Evolutionary conservation across 37 sponge, comb jelly and placozoan species (phyloP).

Genomic region (Bolinopsis microptera): DNA sequence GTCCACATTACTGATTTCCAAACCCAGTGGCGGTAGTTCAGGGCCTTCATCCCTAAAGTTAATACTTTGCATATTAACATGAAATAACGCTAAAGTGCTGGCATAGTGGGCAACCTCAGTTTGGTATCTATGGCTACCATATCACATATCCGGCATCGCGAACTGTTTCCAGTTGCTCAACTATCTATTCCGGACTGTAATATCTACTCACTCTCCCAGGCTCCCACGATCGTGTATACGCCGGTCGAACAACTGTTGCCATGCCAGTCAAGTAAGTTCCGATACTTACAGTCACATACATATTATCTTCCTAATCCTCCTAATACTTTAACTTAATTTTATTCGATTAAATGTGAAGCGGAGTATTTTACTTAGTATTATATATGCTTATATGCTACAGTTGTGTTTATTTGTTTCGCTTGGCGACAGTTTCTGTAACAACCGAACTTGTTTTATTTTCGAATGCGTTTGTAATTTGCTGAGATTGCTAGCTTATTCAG

Average conservation of each 20-base stretch:
- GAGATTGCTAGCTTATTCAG: neutral
- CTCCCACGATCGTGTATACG: conserved; percentile 34
- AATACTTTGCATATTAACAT: too few species aligned
- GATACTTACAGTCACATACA: neutral
- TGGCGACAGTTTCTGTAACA: neutral
- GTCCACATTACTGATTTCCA: too few species aligned
- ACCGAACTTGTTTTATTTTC: neutral
- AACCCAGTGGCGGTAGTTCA: too few species aligned
- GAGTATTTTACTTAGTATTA: too few species aligned
- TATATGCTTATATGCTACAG: neutral
- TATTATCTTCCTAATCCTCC: neutral
- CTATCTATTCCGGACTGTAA: too few species aligned
- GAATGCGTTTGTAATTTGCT: neutral
- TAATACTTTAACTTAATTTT: neutral
- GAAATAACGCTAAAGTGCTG: too few species aligned
- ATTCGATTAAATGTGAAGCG: too few species aligned
- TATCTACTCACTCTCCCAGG: too few species aligned
- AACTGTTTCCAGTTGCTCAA: neutral
- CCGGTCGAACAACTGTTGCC: conserved; percentile 58
- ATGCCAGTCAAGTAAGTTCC: conserved; percentile 47
- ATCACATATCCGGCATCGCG: neutral
- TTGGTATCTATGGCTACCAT: too few species aligned
- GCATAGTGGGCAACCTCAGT: too few species aligned
- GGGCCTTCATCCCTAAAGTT: too few species aligned
- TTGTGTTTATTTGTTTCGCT: neutral